phyloP scores from a whole-genome alignment of 2,888 invertebrate species.

The Limenitis camilla region DNA sequence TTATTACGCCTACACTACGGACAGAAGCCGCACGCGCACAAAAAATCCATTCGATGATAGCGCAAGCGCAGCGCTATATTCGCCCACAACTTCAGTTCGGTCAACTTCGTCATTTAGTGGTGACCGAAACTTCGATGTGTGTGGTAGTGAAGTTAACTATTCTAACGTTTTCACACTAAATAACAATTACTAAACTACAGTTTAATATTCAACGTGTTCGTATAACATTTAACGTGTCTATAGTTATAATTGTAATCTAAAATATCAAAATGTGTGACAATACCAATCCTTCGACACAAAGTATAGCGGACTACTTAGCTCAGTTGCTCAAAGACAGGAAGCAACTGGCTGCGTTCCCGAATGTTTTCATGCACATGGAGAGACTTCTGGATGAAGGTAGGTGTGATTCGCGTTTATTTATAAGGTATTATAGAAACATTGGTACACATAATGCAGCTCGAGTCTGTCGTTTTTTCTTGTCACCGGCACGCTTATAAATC shows the following conservation, averaged over 20 bases:
- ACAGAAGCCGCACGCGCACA: conserved; percentile 69
- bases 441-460: conserved; percentile 30
- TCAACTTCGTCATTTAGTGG: conserved; percentile 71
- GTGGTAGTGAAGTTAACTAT: conserved; percentile 73
- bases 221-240: conserved; percentile 64
- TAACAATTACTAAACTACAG: conserved; percentile 71
- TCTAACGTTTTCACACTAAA: conserved; percentile 70
- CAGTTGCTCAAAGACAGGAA: conserved; percentile 99
- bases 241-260: conserved; percentile 49
- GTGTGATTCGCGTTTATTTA: conserved; percentile 40
- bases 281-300: conserved; percentile 87
- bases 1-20: conserved; percentile 67
- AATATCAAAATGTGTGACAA: conserved; percentile 72
- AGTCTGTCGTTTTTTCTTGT: conserved; percentile 40
- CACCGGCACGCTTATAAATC: conserved; percentile 62
- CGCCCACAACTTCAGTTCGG: conserved; percentile 73
- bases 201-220: conserved; percentile 59
- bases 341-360: conserved; percentile 99
- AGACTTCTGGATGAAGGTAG: conserved; percentile 99
- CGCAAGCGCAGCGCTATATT: conserved; percentile 70
- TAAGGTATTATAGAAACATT: conserved; percentile 45
- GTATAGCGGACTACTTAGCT: conserved; percentile 99
- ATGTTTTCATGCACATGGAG: conserved; percentile 99
- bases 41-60: conserved; percentile 63
- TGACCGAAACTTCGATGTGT: conserved; percentile 71